Base-by-base conservation (phyloP, 2,797 vertebrate species). In the Halcyon badia region DNA sequence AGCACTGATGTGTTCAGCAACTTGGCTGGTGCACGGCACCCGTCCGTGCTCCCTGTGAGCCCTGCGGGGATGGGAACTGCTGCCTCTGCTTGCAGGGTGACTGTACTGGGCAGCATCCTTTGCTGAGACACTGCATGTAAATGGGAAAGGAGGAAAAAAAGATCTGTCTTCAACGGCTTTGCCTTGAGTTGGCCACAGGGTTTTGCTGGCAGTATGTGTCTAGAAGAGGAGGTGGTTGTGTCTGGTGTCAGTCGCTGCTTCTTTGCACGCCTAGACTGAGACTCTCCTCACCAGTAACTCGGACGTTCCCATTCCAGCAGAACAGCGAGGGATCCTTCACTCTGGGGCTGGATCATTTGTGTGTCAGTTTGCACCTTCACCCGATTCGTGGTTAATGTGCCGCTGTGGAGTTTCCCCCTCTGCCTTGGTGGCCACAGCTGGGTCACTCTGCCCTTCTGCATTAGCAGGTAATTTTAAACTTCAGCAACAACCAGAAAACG, bases 291-390 rank as follows among this genome's bases (percentile, higher is more conserved):
- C 33, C 70, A 22, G 2, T 49, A 62, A 26, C 46, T 87, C 9
- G 72, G 78, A 10, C 13, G 8, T 46, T 49, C 37, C 54, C 31
- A 26, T 62, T 81, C 54, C 51, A 89, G 78, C 35, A 66, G 54
- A 61, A 41, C 0, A 0, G 19, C 0, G 3, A 60, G 28, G 41
- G 57, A 35, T 76, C 5, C 1, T 87, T 82, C 84, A n/a, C 35
- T 87, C 62, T 33, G 44, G 28, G 9, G 5, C 1, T 30, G 39
- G 21, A 26, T 79, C 9, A 1, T 21, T 25, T 46, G 9, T 42
- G 46, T 24, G 30, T 69, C 26, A 20, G 5, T 56, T 69, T 66
- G 31, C 15, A 28, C 14, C 15, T 31, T 78, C 31, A 41, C 35
- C 12, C 13, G 8, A 18, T 26, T 4, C 12, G 14, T 70, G 52